phyloP scores from a whole-genome alignment of 2,113 vertebrate species.

The Sphyrna mokarran region DNA sequence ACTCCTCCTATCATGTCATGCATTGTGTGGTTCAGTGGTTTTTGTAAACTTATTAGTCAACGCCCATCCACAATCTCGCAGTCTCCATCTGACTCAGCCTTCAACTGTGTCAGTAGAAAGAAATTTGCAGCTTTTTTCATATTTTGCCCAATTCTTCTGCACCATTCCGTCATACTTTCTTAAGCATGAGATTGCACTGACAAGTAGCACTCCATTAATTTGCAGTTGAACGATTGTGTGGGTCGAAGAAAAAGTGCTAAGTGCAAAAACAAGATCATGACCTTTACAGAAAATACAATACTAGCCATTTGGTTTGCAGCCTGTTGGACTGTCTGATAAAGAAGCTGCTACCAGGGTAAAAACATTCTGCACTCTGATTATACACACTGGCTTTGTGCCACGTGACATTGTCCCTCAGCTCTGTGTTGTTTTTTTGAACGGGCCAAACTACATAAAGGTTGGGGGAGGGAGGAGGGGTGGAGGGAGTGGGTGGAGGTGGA shows the following conservation, averaged over 20 bases:
- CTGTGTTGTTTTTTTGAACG: background rate
- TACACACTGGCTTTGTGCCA: constrained; percentile 20
- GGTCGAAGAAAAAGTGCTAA: background rate
- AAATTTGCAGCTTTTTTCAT: background rate
- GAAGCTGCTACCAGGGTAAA: constrained; percentile 10
- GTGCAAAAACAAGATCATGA: background rate
- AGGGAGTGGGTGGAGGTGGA: background rate
- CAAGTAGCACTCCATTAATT: background rate
- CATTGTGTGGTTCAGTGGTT: background rate
- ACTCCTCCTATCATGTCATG: background rate
- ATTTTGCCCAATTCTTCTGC: background rate
- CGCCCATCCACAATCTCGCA: background rate
- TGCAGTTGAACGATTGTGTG: background rate
- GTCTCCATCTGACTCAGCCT: background rate
- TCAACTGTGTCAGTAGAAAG: background rate
- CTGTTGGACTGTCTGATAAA: background rate
- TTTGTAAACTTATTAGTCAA: constrained; percentile 26
- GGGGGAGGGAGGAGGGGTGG: background rate
- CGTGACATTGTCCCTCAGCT: constrained; percentile 4
- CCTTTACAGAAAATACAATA: background rate
- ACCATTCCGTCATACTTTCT: background rate
- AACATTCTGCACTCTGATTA: constrained; percentile 21
- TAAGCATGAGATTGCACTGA: background rate
- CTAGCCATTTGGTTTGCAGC: background rate
- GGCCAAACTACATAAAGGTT: constrained; percentile 27